Conservation (phyloP, 2,888 invertebrate species). For the Bellardia bayeri region DNA sequence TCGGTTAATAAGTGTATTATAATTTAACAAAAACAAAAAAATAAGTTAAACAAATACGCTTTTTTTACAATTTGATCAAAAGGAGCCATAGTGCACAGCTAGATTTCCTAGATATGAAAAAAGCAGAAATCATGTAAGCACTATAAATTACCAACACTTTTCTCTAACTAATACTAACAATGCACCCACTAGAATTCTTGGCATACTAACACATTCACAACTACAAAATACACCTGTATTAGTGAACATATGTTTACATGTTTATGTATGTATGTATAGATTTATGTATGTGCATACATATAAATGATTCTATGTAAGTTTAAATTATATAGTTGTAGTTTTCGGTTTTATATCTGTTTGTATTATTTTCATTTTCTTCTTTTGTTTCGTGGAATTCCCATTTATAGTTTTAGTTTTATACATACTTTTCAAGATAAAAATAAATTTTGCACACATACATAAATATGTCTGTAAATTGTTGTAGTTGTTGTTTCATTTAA, state of each 20-base stretch:
- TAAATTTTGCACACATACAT: constrained; percentile 29
- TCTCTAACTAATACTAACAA: constrained; percentile 38
- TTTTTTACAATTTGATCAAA: too few relatives aligned
- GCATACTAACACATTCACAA: background rate
- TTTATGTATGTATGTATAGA: background rate
- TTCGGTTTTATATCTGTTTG: constrained; percentile 13
- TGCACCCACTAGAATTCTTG: constrained; percentile 41
- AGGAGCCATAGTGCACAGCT: constrained; percentile 23
- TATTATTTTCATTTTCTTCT: background rate
- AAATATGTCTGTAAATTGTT: constrained; percentile 20
- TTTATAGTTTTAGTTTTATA: background rate
- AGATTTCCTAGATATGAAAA: background rate
- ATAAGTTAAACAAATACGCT: too few relatives aligned
- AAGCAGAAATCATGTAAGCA: constrained; percentile 35
- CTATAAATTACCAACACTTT: constrained; percentile 63
- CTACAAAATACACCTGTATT: background rate
- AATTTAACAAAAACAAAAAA: too few relatives aligned
- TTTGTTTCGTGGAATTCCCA: background rate
- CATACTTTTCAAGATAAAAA: background rate
- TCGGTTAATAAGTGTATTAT: too few relatives aligned
- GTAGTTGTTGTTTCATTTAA: constrained; percentile 53
- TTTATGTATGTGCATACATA: background rate
- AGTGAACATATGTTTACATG: constrained; percentile 13
- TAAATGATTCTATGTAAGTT: constrained; percentile 3
- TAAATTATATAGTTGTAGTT: constrained; percentile 20